phyloP scores from a whole-genome alignment of 2,113 vertebrate species.

The Chamaea fasciata region DNA sequence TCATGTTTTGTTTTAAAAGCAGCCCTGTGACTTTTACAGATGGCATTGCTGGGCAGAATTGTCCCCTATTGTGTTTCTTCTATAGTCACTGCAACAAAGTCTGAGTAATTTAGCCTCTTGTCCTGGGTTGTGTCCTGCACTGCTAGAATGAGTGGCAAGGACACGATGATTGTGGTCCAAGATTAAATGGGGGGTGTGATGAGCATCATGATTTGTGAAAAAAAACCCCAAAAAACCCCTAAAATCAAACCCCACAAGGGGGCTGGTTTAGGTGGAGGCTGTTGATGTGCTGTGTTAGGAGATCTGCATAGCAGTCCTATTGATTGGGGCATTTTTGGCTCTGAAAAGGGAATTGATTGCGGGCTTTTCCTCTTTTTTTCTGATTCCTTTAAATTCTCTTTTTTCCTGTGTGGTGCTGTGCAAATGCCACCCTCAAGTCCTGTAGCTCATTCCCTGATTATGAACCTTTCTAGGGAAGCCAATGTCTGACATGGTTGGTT shows the following conservation, averaged over 20 bases:
- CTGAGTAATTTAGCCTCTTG: background rate
- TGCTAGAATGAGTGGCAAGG: background rate
- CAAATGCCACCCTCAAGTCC: background rate
- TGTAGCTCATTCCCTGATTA: background rate
- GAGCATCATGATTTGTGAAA: background rate
- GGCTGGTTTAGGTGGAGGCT: background rate
- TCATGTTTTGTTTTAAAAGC: background rate
- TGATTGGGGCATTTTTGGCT: background rate
- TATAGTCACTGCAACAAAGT: background rate
- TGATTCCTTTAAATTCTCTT: background rate
- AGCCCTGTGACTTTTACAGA: background rate
- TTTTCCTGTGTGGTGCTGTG: background rate
- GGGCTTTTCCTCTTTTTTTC: background rate
- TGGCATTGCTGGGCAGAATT: background rate
- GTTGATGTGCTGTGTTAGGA: background rate
- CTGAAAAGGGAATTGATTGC: background rate
- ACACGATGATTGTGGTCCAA: background rate
- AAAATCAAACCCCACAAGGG: background rate
- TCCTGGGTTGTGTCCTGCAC: background rate
- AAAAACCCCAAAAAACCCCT: background rate
- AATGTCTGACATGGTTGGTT: background rate
- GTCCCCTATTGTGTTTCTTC: background rate
- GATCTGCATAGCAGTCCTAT: background rate
- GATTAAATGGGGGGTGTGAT: background rate
- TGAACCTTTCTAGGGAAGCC: background rate